A percentile compares a stretch with the other conserved stretches of the same genome.
phyloP scores from a whole-genome alignment of 2,797 vertebrate genomes.

The Eospalax fontanierii region DNA sequence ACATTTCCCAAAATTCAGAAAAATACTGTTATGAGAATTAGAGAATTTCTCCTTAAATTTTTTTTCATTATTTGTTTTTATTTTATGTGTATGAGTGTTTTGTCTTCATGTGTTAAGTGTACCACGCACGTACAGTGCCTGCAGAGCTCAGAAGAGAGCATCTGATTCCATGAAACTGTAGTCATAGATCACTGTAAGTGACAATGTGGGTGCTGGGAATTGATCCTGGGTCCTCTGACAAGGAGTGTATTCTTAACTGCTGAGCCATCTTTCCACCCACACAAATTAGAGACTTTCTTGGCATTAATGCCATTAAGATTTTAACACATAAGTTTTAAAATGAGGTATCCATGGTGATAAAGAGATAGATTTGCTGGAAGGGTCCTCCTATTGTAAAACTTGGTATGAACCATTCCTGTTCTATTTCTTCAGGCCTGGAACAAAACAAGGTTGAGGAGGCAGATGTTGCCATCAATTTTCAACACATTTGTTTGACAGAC shows the following conservation, averaged over 20 bases:
- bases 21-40: background rate
- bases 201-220: too few relatives aligned
- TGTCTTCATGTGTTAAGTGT: too few relatives aligned
- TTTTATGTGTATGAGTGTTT: too few relatives aligned
- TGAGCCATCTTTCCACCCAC: too few relatives aligned
- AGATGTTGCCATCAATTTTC: background rate
- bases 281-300: background rate
- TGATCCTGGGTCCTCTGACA: too few relatives aligned
- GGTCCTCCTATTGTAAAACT: accelerated
- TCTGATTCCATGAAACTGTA: too few relatives aligned
- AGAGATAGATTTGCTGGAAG: accelerated
- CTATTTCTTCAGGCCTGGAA: background rate
- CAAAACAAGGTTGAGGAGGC: background rate
- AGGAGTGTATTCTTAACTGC: too few relatives aligned
- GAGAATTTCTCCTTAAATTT: too few relatives aligned
- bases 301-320: background rate
- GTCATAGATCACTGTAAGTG: too few relatives aligned
- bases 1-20: background rate
- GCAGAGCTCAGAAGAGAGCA: too few relatives aligned
- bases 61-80: too few relatives aligned
- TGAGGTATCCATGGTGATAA: accelerated
- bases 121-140: too few relatives aligned
- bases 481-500: background rate
- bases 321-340: background rate
- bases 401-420: background rate